Conservation (phyloP, 2,113 vertebrate genomes). For the Sardina pilchardus region DNA sequence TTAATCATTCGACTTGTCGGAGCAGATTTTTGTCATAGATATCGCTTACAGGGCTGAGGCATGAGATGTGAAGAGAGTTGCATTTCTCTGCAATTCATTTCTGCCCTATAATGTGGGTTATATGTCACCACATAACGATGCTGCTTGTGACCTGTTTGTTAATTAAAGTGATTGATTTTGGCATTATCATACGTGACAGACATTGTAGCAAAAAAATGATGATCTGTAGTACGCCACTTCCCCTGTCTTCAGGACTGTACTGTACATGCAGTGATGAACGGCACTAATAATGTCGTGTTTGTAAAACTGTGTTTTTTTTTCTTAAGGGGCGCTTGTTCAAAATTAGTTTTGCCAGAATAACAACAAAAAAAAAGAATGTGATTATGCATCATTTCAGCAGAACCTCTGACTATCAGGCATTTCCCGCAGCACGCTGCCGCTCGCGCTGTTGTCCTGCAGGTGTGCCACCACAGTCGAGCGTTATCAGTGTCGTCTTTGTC, state of each 20-base stretch:
- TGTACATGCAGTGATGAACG: background rate
- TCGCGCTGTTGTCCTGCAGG: background rate
- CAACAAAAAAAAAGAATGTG: background rate
- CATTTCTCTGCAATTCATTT: background rate
- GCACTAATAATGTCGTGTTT: background rate
- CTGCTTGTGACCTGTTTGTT: too few species aligned
- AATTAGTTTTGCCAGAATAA: background rate
- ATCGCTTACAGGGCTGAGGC: background rate
- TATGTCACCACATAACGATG: background rate
- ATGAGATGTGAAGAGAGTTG: background rate
- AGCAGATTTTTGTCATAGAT: constrained; percentile 65
- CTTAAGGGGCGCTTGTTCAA: background rate
- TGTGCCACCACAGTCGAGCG: background rate
- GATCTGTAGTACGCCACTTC: too few species aligned
- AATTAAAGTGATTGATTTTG: too few species aligned
- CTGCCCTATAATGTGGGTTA: background rate
- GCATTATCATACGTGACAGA: too few species aligned
- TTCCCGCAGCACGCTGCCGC: background rate
- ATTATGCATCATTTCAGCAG: background rate
- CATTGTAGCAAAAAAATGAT: too few species aligned
- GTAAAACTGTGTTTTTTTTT: background rate
- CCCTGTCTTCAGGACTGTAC: background rate
- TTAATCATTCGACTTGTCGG: constrained; percentile 62
- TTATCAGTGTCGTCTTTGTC: background rate
- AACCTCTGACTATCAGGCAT: background rate